Evolutionary conservation across 1,140 invertebrate species (phyloP), one percentile per base, ranked within the genome.

Genomic region (Druon quercuslanigerum): DNA sequence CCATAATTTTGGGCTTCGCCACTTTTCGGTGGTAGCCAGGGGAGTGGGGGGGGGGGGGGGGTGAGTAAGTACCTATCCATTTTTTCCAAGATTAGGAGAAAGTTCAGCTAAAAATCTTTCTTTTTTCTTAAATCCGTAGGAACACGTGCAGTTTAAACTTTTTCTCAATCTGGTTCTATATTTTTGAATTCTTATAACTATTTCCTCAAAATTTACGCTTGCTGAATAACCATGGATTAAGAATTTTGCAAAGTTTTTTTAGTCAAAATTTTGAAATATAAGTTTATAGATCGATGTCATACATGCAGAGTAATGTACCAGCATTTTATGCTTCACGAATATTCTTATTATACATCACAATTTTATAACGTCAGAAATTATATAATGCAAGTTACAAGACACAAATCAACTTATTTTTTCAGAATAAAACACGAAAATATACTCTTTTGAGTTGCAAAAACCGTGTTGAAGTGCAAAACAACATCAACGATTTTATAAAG

Each of bases 341-440:
- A 66, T 66, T 40, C 11, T 33, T 66, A 66, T 46, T 66, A 66
- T 66, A 66, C 25, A 66, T 66, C 60, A 33, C 33, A 33, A 46
- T 66, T 66, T 66, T 19, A 56, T 66, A 46, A n/a, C 25, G 16
- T 16, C 25, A 16, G 25, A 66, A 66, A 40, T 66, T 66, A 66
- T 17, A 40, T 66, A 66, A 66, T 40, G 16, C 16, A 13, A 66
- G 14, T 66, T 5, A 66, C 14, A 33, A 66, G 25, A n/a, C 14
- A 66, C 25, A 20, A 66, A 66, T 46, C 6, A 5, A 40, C 60
- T 46, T 3, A 13, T 66, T 46, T 66, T 66, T 66, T 25, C 13
- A 14, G 60, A 66, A 66, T 40, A n/a, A 33, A 40, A 16, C n/a
- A 33, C 16, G n/a, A 16, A 40, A 66, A 40, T n/a, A 40, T 11